phyloP scores from a whole-genome alignment of 2,797 vertebrate species.

The Salarias fasciatus region DNA sequence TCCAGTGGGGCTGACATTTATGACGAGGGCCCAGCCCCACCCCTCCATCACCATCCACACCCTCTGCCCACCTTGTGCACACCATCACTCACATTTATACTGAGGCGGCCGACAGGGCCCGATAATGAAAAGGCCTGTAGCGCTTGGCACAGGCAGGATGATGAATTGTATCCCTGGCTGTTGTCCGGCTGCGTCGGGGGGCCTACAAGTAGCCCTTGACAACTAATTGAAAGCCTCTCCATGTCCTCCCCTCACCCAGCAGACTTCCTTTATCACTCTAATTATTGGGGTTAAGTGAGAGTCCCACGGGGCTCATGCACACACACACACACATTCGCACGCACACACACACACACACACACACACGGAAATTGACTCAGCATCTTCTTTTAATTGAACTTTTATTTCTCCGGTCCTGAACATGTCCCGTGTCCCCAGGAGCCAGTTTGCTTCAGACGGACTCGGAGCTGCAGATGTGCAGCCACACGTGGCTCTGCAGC shows the following conservation, averaged over 20 bases:
- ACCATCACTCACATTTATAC: constrained; percentile 88
- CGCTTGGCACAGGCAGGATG: constrained; percentile 88
- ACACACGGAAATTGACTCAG: neutral
- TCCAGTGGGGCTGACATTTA: constrained; percentile 83
- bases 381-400: too few species aligned
- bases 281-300: constrained; percentile 72
- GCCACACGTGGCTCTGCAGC: too few species aligned
- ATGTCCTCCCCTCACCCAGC: constrained; percentile 27
- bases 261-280: constrained; percentile 59
- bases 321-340: too few species aligned
- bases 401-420: too few species aligned
- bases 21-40: constrained; percentile 82
- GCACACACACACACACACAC: too few species aligned
- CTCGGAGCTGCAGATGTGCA: too few species aligned
- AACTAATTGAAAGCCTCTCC: constrained; percentile 70
- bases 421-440: too few species aligned
- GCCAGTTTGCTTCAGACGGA: too few species aligned
- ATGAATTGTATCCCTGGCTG: constrained; percentile 89
- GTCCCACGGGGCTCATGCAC: constrained; percentile 39
- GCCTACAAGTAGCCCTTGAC: constrained; percentile 73
- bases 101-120: constrained; percentile 86
- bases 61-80: constrained; percentile 17
- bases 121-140: constrained; percentile 91
- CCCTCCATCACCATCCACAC: constrained; percentile 35
- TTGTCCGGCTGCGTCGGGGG: constrained; percentile 87